Base-by-base conservation (phyloP, 2,888 invertebrate species). In the Sminthurinus aureus region DNA sequence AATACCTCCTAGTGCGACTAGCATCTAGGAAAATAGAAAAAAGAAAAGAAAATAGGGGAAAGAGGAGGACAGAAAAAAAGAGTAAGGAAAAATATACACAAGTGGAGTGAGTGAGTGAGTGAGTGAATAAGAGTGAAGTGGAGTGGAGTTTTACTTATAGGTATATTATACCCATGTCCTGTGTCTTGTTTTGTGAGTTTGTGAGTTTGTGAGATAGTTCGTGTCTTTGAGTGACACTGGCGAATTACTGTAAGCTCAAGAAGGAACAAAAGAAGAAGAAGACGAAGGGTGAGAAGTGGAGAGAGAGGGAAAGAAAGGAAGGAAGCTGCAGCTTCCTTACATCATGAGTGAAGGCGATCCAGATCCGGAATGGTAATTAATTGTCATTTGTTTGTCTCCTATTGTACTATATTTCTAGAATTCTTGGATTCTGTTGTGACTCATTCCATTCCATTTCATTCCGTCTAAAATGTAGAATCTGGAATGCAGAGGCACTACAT, bases 311-410 rank as follows among this genome's bases (percentile, higher is more conserved):
- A n/a, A n/a, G 38, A 6, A 38, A 15, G 66, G 22, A 66, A 66
- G 66, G 64, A 78, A 77, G 52, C 77, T 77, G 22, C 77, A n/a
- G 24, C 15, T 22, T 12, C 26, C 0, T n/a, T 11, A 22, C 24
- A 83, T 51, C 79, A 79, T 76, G 79, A 83, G 79, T 51, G 83
- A 83, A 52, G 76, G 80, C 74, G 83, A 83, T 74, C 83, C 83
- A 9, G 83, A 83, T 80, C 83, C 83, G 15, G 83, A 83, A 83
- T 83, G 83, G 83, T 83, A 83, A 79, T 79, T 64, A 66, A 12
- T 69, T 58, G 81, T 73, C 52, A 73, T 81, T 69, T 81, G 50
- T 80, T 38, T 15, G 50, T 80, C 67, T 15, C 18, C 58, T 58
- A 58, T 15, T 58, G 58, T 13, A n/a, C n/a, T n/a, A n/a, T n/a